Conservation (phyloP, 2,888 invertebrate species). For the Lissocephala sabroskyi region DNA sequence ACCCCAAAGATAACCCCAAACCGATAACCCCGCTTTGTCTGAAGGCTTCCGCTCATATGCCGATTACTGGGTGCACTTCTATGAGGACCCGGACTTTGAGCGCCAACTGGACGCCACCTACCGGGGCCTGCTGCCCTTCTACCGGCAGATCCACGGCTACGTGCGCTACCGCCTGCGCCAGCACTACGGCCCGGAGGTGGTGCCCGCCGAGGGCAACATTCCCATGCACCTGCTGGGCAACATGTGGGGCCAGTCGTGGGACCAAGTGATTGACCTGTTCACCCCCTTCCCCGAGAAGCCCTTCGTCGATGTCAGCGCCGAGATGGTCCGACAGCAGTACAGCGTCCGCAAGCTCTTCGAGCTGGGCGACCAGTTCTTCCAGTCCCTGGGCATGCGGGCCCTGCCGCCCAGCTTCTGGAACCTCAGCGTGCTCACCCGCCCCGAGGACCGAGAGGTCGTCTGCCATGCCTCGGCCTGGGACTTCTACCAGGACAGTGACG, state of each 20-base stretch:
- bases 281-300: slow-evolving; percentile 82
- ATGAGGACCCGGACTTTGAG: slow-evolving; percentile 81
- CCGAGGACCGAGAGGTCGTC: slow-evolving; percentile 80
- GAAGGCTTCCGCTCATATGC: slow-evolving; percentile 79
- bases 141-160: slow-evolving; percentile 87
- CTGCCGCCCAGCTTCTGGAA: slow-evolving; percentile 88
- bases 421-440: slow-evolving; percentile 86
- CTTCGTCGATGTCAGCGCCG: slow-evolving; percentile 80
- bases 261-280: slow-evolving; percentile 73
- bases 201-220: slow-evolving; percentile 79
- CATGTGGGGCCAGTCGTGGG: slow-evolving; percentile 89
- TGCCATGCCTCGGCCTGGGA: slow-evolving; percentile 95
- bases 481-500: slow-evolving; percentile 86
- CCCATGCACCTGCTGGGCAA: slow-evolving; percentile 86
- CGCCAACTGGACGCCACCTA: slow-evolving; percentile 79
- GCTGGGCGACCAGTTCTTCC: slow-evolving; percentile 88
- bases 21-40: background rate
- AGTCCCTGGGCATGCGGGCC: slow-evolving; percentile 83
- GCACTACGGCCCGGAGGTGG: slow-evolving; percentile 80
- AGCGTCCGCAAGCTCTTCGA: slow-evolving; percentile 84
- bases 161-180: slow-evolving; percentile 80
- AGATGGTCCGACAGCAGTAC: slow-evolving; percentile 81
- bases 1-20: slow-evolving; percentile 16
- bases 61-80: slow-evolving; percentile 81
- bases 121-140: slow-evolving; percentile 84